Percentiles rank a stretch among this genome's conserved stretches.
These are phyloP conservation scores for Diploscapter pachys DNA, from an alignment of 1,140 invertebrate species.

Conservation along the genomic window DNA sequence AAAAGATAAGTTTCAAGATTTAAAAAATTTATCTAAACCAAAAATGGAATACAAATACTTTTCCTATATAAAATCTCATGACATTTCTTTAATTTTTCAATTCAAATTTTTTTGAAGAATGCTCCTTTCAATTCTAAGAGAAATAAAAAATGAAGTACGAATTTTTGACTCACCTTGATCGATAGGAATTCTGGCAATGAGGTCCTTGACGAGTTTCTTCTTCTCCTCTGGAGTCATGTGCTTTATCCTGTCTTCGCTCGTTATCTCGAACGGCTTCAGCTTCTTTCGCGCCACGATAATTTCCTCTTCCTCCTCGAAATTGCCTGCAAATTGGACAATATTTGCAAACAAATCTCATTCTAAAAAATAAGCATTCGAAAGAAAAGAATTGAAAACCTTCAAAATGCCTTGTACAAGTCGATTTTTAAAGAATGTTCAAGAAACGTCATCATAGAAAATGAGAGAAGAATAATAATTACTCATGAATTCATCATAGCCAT, in stretches of 20 bases:
- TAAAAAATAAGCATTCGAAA: too few species aligned
- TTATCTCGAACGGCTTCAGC: constrained; percentile 44
- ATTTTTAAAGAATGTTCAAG: too few species aligned
- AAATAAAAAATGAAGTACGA: constrained; percentile 6
- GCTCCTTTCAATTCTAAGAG: not conserved
- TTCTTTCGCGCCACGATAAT: constrained; percentile 26
- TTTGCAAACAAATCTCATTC: too few species aligned
- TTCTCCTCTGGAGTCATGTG: constrained; percentile 80
- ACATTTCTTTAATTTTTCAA: not conserved
- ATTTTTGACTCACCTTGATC: constrained; percentile 68
- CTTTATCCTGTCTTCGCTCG: constrained; percentile 38
- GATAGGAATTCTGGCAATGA: constrained; percentile 97
- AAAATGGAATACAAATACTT: constrained; percentile 4
- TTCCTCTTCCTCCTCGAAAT: constrained; percentile 37
- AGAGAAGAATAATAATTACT: too few species aligned
- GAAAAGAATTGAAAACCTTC: too few species aligned
- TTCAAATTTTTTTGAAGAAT: not conserved
- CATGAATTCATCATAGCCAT: too few species aligned
- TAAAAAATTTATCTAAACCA: not conserved
- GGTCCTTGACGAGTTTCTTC: constrained; percentile 85
- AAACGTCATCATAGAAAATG: too few species aligned
- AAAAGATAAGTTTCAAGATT: not conserved
- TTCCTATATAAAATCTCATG: not conserved
- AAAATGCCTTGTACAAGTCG: too few species aligned
- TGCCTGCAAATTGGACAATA: too few species aligned